These are phyloP conservation scores for Epicauta chinensis DNA, from an alignment of 1,140 invertebrate species.

Conservation along the genomic window DNA sequence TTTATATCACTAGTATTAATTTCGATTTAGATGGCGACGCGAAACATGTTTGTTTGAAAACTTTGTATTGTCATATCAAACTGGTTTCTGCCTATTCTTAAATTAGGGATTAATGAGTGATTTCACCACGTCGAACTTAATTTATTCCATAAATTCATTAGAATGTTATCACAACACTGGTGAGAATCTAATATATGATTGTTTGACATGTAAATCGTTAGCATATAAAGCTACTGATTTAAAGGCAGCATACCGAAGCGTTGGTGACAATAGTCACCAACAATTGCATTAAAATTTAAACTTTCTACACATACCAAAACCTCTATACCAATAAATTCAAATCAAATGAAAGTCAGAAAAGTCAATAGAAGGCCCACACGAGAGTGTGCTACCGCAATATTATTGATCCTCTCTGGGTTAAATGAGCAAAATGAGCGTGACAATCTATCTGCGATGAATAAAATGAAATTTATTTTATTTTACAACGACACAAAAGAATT, in stretches of 20 bases:
- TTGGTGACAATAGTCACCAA: slow-evolving; percentile 9
- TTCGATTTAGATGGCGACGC: background rate
- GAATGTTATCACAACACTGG: slow-evolving; percentile 20
- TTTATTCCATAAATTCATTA: slow-evolving; percentile 27
- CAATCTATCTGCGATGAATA: too few species aligned
- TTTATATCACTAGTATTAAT: slow-evolving; percentile 4
- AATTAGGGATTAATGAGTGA: slow-evolving; percentile 13
- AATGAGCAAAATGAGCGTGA: too few species aligned
- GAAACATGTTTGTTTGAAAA: slow-evolving; percentile 6
- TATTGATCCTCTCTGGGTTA: too few species aligned
- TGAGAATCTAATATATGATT: slow-evolving; percentile 24
- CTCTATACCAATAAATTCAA: too few species aligned
- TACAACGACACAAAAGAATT: too few species aligned
- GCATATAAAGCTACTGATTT: slow-evolving; percentile 19
- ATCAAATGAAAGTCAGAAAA: too few species aligned
- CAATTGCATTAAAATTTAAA: slow-evolving; percentile 12
- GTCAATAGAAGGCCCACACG: too few species aligned
- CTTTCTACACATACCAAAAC: background rate
- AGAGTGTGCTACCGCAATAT: too few species aligned
- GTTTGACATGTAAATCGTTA: slow-evolving; percentile 25
- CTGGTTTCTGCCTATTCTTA: slow-evolving; percentile 11
- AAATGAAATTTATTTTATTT: too few species aligned
- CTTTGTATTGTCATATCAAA: slow-evolving; percentile 11
- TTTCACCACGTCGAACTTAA: slow-evolving; percentile 10
- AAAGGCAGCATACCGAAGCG: slow-evolving; percentile 5